phyloP scores from a whole-genome alignment of 1,140 invertebrate genomes.

The Pseudachorutes palmiensis region DNA sequence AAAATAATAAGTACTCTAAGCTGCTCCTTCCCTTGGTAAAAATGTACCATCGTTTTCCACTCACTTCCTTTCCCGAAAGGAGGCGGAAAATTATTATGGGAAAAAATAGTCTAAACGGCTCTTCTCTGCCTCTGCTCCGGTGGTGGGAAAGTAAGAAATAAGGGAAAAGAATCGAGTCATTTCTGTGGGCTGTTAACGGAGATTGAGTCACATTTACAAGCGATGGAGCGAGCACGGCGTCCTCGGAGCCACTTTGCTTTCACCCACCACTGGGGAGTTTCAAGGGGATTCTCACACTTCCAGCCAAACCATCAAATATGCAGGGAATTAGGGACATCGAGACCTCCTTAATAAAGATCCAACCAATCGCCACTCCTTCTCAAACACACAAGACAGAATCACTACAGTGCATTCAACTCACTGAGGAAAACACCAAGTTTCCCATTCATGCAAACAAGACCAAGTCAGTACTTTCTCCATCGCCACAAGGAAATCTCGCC shows the following conservation, averaged over 20 bases:
- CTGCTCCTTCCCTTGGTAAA: neutral
- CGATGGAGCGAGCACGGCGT: neutral
- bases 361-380: too few relatives aligned
- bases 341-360: neutral
- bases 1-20: neutral
- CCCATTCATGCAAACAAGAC: too few relatives aligned
- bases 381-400: too few relatives aligned
- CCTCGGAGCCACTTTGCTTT: neutral
- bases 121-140: too few relatives aligned
- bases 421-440: too few relatives aligned
- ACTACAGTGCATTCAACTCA: too few relatives aligned
- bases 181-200: conserved; percentile 1
- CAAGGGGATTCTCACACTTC: neutral
- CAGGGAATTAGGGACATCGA: neutral
- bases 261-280: neutral
- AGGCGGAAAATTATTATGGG: conserved; percentile 4
- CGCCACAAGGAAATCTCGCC: too few relatives aligned
- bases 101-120: conserved; percentile 3
- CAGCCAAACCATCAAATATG: neutral
- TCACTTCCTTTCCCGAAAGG: neutral
- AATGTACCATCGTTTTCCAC: neutral
- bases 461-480: too few relatives aligned
- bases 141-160: neutral
- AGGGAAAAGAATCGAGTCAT: conserved; percentile 5
- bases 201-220: conserved; percentile 3